phyloP scores from a whole-genome alignment of 2,113 vertebrate species.

The Bos javanicus region DNA sequence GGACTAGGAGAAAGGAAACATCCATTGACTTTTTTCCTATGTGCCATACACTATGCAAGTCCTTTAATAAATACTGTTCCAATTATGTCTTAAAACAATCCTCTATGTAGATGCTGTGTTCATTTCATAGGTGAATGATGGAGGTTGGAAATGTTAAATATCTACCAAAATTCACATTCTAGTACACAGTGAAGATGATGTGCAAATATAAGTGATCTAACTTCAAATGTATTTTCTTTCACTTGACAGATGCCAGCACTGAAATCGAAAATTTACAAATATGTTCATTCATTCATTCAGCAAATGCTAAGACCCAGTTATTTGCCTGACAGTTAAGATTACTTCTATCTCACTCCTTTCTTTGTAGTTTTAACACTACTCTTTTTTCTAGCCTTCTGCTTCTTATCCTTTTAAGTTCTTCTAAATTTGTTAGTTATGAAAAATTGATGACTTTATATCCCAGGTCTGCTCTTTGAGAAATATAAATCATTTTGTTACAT shows the following conservation, averaged over 20 bases:
- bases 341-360: background rate
- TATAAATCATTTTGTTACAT: background rate
- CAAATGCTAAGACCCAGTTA: background rate
- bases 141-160: background rate
- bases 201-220: background rate
- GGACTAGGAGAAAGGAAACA: background rate
- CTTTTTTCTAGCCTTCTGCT: background rate
- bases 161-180: background rate
- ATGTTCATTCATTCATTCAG: background rate
- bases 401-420: background rate
- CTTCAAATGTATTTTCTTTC: background rate
- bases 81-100: background rate
- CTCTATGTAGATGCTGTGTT: background rate
- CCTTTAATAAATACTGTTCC: background rate
- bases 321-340: background rate
- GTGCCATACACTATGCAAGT: too few relatives aligned
- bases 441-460: background rate
- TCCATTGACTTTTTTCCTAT: background rate
- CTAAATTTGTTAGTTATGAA: background rate
- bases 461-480: background rate
- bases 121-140: background rate
- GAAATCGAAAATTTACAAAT: background rate
- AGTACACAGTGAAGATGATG: background rate
- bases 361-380: background rate
- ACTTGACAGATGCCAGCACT: background rate